Evolutionary conservation across 2,888 invertebrate species (phyloP), one percentile per base, ranked within the genome.

Genomic region (Phragmatobia fuliginosa): DNA sequence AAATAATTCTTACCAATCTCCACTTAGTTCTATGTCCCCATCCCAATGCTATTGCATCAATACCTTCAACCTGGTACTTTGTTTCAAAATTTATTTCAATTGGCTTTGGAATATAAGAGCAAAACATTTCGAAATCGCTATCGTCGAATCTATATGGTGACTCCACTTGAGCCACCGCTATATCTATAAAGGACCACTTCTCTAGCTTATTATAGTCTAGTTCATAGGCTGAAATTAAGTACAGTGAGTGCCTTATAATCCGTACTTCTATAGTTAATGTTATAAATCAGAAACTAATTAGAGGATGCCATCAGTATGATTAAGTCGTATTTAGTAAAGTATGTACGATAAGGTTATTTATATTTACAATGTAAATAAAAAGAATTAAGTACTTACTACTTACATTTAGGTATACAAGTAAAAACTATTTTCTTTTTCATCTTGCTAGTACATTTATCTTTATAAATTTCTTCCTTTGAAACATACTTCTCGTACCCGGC

Each of bases 131-230:
- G 10, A 76, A 83, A 0, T n/a, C 5, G 0, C 41, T 2, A 49
- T 85, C 82, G 0, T 67, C 33, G 21, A 83, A 79, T 8, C 81
- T 66, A 61, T 75, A 89, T 0, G 85, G 79, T 0, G 83, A 77
- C 21, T 91, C 88, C 3, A 90, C 88, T 79, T 85, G 82, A 0
- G 82, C 85, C 2, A 89, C 68, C 0, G 86, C 90, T 69, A 91
- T 88, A 62, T 91, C 91, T 21, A 86, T 77, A 4, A 69, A 65
- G 0, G 88, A 74, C 91, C 91, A 91, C 32, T 82, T 80, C 11
- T 84, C 84, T 14, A 88, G 67, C 21, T 77, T 80, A 1, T 67
- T 71, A 62, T 83, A 87, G 31, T 82, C 81, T 6, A 89, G 76
- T 5, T 83, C 74, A 70, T 89, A 90, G 8, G 68, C 90, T 90